Evolutionary conservation across 2,888 invertebrate species (phyloP), one percentile per base, ranked within the genome.

Genomic region (Aplocera efformata): DNA sequence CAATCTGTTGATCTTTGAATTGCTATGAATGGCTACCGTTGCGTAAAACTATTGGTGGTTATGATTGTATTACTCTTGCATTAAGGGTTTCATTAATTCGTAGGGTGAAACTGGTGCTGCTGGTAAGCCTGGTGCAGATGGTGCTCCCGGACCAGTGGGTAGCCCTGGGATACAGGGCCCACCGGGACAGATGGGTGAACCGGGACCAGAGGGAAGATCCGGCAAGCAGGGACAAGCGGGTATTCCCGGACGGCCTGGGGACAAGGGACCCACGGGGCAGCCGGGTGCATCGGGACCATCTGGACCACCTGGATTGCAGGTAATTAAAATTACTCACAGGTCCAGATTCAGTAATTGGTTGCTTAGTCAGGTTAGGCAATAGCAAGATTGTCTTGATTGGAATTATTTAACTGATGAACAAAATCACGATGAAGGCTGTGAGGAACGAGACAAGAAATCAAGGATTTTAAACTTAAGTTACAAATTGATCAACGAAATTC

Each of bases 141-240:
- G 95, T 1, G 89, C 91, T n/a, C 84, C 91, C 1, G 95, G 95
- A 24, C 90, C 90, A 22, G 79, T 86, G 10, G 95, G 95, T 3
- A 68, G 90, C 32, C 72, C 86, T 9, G 95, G 95, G 1, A 90
- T 91, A 0, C 90, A 90, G 54, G 95, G 95, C 0, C 89, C 90
- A 1, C 89, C 90, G 3, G 94, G 94, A 8, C 89, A 89, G 0
- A 77, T 88, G 61, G 92, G 92, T n/a, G 89, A 88, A 45, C 80
- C 82, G 7, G 91, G 91, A 0, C 89, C 89, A 1, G 89, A 90
- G 32, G 92, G 92, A 3, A 78, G 91, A 1, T 75, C 91, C 0
- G 94, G 94, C 4, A 94, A 94, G 68, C 81, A 90, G 35, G 94
- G 94, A 1, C 90, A 91, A 23, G 90, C 92, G 0, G 95, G 94